Evolutionary conservation across 2,888 invertebrate genomes (phyloP).

Genomic region (Megalurothrips usitatus): DNA sequence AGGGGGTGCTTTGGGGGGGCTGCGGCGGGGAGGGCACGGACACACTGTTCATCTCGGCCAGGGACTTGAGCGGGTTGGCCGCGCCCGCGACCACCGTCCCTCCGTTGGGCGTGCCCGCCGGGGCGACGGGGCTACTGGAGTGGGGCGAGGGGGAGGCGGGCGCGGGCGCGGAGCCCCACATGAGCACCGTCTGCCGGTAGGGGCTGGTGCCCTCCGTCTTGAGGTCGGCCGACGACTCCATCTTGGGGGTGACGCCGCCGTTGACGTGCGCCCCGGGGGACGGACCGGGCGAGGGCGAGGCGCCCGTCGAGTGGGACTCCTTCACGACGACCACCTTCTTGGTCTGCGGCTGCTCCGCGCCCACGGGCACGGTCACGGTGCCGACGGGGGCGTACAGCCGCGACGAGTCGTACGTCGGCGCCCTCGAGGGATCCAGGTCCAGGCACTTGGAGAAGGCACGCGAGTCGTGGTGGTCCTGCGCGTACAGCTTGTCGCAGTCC

Average conservation of each 20-base stretch:
- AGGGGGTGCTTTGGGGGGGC: conserved; percentile 45
- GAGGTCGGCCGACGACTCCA: conserved; percentile 78
- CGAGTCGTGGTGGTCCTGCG: conserved; percentile 51
- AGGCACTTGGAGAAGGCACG: conserved; percentile 46
- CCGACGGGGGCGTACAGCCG: conserved; percentile 3
- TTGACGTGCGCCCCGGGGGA: conserved; percentile 42
- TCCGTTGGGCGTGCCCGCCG: conserved; percentile 31
- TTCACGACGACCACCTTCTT: conserved; percentile 30
- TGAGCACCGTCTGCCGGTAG: conserved; percentile 77
- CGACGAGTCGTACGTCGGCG: conserved; percentile 33
- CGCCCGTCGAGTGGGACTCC: conserved; percentile 51
- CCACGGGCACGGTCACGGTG: conserved; percentile 38
- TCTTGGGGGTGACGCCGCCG: conserved; percentile 56
- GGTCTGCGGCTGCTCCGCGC: conserved; percentile 35
- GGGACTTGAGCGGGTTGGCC: conserved; percentile 49
- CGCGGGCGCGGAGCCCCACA: conserved; percentile 67
- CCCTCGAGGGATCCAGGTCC: conserved; percentile 49
- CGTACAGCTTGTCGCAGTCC: conserved; percentile 55
- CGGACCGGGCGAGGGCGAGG: conserved; percentile 54
- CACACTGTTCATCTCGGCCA: conserved; percentile 51
- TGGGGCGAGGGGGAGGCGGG: conserved; percentile 37
- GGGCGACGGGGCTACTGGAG: conserved; percentile 35
- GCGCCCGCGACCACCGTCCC: conserved; percentile 33
- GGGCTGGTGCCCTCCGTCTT: conserved; percentile 70
- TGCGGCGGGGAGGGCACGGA: conserved; percentile 47